These are phyloP conservation scores for Rhodophaea formosa DNA, from an alignment of 2,888 invertebrate species.

Conservation along the genomic window DNA sequence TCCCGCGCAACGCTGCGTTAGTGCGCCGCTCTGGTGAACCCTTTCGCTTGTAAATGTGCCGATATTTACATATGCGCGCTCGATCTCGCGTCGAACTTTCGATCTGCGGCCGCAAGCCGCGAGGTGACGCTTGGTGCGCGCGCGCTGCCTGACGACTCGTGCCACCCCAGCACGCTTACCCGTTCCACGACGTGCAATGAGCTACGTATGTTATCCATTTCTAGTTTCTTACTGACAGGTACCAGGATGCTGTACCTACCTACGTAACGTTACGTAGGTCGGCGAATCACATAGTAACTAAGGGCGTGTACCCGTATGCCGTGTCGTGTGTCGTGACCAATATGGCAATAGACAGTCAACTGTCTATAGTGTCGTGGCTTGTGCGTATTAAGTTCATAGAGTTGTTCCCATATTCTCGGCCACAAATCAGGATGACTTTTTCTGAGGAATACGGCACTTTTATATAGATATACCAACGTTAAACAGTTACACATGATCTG, in stretches of 20 bases:
- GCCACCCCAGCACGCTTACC: slow-evolving; percentile 64
- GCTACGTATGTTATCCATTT: slow-evolving; percentile 65
- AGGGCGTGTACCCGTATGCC: background rate
- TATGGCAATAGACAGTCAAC: background rate
- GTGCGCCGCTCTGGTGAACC: slow-evolving; percentile 81
- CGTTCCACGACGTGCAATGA: slow-evolving; percentile 71
- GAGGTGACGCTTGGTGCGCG: slow-evolving; percentile 46
- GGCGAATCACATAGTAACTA: background rate
- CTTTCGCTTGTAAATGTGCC: slow-evolving; percentile 82
- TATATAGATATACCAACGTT: no score
- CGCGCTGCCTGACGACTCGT: slow-evolving; percentile 47
- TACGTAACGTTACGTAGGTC: background rate
- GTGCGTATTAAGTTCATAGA: no score
- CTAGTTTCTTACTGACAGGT: slow-evolving; percentile 20
- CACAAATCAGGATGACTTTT: no score
- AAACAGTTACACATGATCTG: no score
- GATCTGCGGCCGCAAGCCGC: slow-evolving; percentile 72
- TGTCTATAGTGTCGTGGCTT: background rate
- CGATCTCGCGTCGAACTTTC: slow-evolving; percentile 78
- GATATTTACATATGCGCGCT: slow-evolving; percentile 81
- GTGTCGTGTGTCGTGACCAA: background rate
- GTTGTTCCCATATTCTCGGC: no score
- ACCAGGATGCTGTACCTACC: background rate
- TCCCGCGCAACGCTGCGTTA: slow-evolving; percentile 80
- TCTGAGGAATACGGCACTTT: no score